phyloP scores from a whole-genome alignment of 2,113 vertebrate species.

The Clarias magur region DNA sequence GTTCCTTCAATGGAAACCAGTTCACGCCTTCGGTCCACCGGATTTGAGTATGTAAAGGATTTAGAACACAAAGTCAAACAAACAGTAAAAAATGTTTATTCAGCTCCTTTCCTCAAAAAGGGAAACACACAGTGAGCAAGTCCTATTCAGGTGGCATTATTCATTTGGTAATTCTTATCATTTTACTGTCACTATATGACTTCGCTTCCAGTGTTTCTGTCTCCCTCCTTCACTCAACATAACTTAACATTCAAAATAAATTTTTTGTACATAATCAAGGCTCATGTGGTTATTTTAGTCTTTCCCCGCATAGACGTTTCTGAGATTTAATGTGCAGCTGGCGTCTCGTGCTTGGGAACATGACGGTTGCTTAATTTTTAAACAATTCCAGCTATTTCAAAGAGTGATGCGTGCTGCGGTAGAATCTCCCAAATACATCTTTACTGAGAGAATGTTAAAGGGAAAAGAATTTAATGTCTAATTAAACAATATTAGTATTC shows the following conservation, averaged over 20 bases:
- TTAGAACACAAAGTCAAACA: neutral
- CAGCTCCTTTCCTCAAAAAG: neutral
- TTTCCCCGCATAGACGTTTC: neutral
- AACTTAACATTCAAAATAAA: neutral
- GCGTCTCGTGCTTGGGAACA: neutral
- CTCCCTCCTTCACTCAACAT: neutral
- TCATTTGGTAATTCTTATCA: neutral
- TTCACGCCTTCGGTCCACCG: neutral
- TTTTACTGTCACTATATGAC: neutral
- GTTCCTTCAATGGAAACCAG: neutral
- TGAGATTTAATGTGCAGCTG: neutral
- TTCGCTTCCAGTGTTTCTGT: neutral
- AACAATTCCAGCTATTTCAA: conserved; percentile 10
- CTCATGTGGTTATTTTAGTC: neutral
- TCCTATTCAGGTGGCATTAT: neutral
- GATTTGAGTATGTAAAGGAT: neutral
- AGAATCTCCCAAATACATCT: neutral
- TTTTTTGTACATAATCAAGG: neutral
- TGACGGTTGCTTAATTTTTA: neutral
- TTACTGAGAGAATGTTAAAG: neutral
- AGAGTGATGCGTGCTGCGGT: neutral
- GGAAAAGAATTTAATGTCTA: neutral
- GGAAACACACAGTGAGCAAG: neutral
- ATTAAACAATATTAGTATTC: neutral
- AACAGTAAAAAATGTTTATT: neutral